Conservation (phyloP, 2,888 invertebrate genomes). For the Apamea crenata region DNA sequence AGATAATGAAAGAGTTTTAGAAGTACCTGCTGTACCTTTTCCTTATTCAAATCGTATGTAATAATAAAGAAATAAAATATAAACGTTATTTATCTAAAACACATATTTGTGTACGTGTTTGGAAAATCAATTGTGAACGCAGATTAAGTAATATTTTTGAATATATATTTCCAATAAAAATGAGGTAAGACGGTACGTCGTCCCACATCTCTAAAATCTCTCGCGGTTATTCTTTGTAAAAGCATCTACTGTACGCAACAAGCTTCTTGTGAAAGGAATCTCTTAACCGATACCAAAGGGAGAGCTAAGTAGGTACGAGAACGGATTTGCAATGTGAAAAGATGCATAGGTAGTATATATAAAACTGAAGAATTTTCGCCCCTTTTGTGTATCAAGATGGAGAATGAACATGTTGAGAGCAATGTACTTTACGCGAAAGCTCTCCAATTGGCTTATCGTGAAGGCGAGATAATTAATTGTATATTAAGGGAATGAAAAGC, state of each 20-base stretch:
- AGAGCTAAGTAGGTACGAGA: constrained; percentile 10
- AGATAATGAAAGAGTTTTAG: not conserved
- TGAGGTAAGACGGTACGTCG: not conserved
- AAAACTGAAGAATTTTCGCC: not conserved
- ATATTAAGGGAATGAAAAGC: not conserved
- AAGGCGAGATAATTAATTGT: constrained; percentile 5
- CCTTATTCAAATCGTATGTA: too few species aligned
- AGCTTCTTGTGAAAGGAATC: constrained; percentile 7
- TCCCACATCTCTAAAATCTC: not conserved
- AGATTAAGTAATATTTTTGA: not conserved
- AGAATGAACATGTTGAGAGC: constrained; percentile 9
- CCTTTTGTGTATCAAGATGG: constrained; percentile 27
- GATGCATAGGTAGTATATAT: not conserved
- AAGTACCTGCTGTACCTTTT: not conserved
- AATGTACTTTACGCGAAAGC: constrained; percentile 15
- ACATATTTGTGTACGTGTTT: not conserved
- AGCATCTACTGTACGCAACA: not conserved
- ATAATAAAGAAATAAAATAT: too few species aligned
- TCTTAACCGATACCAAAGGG: constrained; percentile 1
- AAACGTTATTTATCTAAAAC: not conserved
- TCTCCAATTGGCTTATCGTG: not conserved
- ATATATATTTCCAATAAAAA: not conserved
- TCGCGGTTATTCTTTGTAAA: constrained; percentile 9
- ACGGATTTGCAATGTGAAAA: constrained; percentile 35
- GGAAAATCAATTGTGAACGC: not conserved